Evolutionary conservation across 2,797 vertebrate species (phyloP).

Genomic region (Chaunax sp.): DNA sequence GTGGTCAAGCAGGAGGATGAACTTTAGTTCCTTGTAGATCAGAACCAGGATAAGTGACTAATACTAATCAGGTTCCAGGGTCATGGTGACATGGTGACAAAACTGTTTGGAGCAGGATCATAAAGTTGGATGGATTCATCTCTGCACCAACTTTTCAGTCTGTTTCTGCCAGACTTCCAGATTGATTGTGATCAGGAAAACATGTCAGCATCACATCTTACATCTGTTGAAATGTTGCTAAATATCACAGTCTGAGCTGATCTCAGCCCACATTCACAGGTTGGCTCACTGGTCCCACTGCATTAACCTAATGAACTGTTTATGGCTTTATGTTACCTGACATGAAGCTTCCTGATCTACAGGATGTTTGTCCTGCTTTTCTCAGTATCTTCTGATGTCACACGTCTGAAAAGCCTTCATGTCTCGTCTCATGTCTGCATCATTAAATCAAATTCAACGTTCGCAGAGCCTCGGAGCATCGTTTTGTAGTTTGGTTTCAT

Average conservation of each 20-base stretch:
- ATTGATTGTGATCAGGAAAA: slow-evolving; percentile 37
- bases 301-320: no score
- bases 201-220: slow-evolving; percentile 31
- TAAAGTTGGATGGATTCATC: neutral
- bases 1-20: slow-evolving; percentile 6
- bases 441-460: neutral
- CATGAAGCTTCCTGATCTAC: slow-evolving; percentile 2
- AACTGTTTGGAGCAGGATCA: neutral
- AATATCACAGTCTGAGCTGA: slow-evolving; percentile 61
- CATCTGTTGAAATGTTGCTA: slow-evolving; percentile 57
- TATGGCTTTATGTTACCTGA: no score
- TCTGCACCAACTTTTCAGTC: slow-evolving; percentile 1
- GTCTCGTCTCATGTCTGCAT: neutral
- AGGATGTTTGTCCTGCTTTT: no score
- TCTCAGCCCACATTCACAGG: slow-evolving; percentile 40
- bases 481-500: neutral
- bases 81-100: neutral
- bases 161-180: slow-evolving; percentile 45
- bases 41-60: neutral
- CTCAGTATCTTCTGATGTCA: no score
- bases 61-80: slow-evolving; percentile 5
- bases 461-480: neutral
- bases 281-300: no score
- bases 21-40: slow-evolving; percentile 4
- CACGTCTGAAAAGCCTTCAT: no score